These are phyloP conservation scores for Camponotus floridanus DNA, from an alignment of 1,140 invertebrate species.

Conservation along the genomic window DNA sequence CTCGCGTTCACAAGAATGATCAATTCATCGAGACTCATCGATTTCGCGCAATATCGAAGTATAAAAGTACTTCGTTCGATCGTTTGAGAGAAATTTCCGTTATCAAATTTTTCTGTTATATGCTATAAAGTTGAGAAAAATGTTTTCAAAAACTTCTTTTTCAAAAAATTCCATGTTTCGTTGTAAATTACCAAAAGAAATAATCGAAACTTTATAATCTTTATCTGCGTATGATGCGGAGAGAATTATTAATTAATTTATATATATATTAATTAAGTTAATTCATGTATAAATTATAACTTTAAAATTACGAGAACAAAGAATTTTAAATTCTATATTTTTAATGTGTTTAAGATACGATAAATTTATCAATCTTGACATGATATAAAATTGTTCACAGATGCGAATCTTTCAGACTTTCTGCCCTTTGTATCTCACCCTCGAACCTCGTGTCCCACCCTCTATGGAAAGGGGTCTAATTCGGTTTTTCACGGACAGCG, in stretches of 20 bases:
- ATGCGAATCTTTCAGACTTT: constrained; percentile 6
- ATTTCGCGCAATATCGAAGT: constrained; percentile 44
- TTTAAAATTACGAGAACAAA: neutral
- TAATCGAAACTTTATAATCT: neutral
- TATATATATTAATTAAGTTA: no score
- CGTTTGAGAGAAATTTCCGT: neutral
- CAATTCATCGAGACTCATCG: constrained; percentile 30
- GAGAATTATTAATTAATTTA: neutral
- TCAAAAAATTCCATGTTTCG: no score
- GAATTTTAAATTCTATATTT: neutral
- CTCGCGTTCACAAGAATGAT: constrained; percentile 33
- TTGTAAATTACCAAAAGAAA: no score
- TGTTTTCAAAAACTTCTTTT: neutral
- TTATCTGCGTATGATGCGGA: neutral
- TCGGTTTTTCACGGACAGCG: constrained; percentile 44
- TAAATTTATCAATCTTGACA: constrained; percentile 37
- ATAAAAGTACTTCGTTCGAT: constrained; percentile 15
- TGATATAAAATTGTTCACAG: neutral
- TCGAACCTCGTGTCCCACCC: constrained; percentile 26
- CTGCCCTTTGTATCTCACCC: neutral
- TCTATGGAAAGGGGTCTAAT: constrained; percentile 40
- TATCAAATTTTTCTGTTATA: neutral
- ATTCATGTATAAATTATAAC: no score
- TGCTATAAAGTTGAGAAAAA: neutral
- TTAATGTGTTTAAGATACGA: neutral